Evolutionary conservation across 2,888 invertebrate genomes (phyloP), one percentile per base, ranked within the genome.

Genomic region (Aphidius colemani): DNA sequence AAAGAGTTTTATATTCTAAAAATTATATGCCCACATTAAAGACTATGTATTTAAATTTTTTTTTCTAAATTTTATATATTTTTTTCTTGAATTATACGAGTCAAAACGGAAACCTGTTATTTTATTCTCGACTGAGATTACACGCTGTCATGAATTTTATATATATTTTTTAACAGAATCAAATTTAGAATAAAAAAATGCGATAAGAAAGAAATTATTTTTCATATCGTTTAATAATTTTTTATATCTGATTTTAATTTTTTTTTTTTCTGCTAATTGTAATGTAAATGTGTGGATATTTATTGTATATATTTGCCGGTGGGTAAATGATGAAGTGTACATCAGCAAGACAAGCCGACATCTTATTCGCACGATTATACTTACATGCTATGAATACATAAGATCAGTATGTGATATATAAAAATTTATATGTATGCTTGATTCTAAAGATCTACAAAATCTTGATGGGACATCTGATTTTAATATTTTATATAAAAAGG

Each of bases 71-170:
- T 46, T 10, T 59, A 50, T 60, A 53, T 60, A 18, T 48, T 43
- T 66, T 46, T 50, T 40, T 50, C 49, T 30, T 30, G 5, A 30
- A 5, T 30, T 30, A 30, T 30, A 30, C 66, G 67, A 68, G 73
- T 72, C 68, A 72, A 70, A 67, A 71, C 73, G 74, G 74, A 79
- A 79, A 79, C 79, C 79, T 79, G 80, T 80, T 80, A 79, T 80
- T 80, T 79, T 72, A 73, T 71, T 70, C 67, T 70, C 70, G 53
- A 70, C 69, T 71, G 74, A 80, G 81, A 81, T 81, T 80, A 79
- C 79, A 81, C 78, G 80, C 79, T 81, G 81, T 80, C 81, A 79
- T 76, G 65, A 69, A 67, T 63, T 64, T 67, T 66, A 64, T 66
- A 64, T 61, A 53, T 61, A 60, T 48, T 51, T 18, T 18, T 18